Conservation (phyloP, 2,797 vertebrate species). For the Rallus crepitans region DNA sequence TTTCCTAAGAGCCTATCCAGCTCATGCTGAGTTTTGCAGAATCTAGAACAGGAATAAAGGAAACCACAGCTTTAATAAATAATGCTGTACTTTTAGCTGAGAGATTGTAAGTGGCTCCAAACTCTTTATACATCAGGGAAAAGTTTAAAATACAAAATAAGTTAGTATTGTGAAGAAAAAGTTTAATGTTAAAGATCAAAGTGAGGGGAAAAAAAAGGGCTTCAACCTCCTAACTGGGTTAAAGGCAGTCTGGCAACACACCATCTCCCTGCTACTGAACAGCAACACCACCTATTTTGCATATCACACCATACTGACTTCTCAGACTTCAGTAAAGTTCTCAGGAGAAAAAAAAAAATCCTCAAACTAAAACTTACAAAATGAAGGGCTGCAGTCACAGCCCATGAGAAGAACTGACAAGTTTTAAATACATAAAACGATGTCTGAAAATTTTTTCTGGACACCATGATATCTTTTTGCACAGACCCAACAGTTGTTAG, state of each 20-base stretch:
- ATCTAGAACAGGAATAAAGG: neutral
- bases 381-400: neutral
- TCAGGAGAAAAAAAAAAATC: neutral
- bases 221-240: constrained; percentile 9
- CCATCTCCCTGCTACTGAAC: neutral
- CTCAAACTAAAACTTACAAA: neutral
- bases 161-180: neutral
- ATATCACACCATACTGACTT: neutral
- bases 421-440: neutral
- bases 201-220: neutral
- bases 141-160: constrained; percentile 4
- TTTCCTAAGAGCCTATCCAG: neutral
- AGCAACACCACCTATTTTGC: neutral
- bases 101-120: neutral
- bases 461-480: neutral
- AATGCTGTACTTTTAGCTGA: neutral
- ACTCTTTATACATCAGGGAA: neutral
- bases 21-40: neutral
- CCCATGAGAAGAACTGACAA: neutral
- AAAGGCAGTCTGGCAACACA: neutral
- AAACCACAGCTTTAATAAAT: constrained; percentile 10
- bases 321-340: neutral
- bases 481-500: neutral
- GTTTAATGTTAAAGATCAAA: neutral
- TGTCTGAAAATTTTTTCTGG: neutral